phyloP scores from a whole-genome alignment of 2,797 vertebrate genomes.

The Prionace glauca region DNA sequence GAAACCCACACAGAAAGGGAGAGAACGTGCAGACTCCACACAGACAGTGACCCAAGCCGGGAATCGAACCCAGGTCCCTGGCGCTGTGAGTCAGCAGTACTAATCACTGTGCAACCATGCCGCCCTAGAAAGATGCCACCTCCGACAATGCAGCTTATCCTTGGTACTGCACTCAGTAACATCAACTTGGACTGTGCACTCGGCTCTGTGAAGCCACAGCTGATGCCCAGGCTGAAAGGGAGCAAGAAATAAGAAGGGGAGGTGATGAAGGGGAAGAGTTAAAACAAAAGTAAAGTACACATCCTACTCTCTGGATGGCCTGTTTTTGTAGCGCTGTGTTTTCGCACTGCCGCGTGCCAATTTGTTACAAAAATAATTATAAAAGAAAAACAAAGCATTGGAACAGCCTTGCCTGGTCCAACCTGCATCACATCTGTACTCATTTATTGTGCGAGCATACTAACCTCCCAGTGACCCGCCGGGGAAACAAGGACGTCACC shows the following conservation, averaged over 20 bases:
- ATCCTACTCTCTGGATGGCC: neutral
- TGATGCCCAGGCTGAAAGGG: neutral
- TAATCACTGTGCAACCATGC: too few relatives aligned
- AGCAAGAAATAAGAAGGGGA: neutral
- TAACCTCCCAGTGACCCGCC: conserved; percentile 21
- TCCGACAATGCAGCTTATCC: neutral
- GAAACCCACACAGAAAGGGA: too few relatives aligned
- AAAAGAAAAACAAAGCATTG: conserved; percentile 9
- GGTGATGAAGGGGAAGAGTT: neutral
- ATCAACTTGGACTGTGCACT: neutral
- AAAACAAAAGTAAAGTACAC: neutral
- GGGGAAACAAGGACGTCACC: neutral
- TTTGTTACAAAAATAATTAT: conserved; percentile 19
- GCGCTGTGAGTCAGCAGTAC: too few relatives aligned
- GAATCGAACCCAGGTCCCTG: too few relatives aligned
- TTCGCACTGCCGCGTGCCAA: neutral
- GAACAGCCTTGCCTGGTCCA: neutral
- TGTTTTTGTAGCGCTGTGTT: neutral
- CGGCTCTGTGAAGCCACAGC: neutral
- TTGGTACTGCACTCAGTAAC: neutral
- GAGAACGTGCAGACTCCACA: too few relatives aligned
- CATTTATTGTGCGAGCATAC: conserved; percentile 16
- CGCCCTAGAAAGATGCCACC: neutral
- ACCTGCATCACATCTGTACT: conserved; percentile 29
- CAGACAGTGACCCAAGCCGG: too few relatives aligned